A percentile compares a stretch with the other conserved stretches of the same genome.
These are phyloP conservation scores for Calliphora vomitoria DNA, from an alignment of 2,888 invertebrate genomes.

Conservation along the genomic window DNA sequence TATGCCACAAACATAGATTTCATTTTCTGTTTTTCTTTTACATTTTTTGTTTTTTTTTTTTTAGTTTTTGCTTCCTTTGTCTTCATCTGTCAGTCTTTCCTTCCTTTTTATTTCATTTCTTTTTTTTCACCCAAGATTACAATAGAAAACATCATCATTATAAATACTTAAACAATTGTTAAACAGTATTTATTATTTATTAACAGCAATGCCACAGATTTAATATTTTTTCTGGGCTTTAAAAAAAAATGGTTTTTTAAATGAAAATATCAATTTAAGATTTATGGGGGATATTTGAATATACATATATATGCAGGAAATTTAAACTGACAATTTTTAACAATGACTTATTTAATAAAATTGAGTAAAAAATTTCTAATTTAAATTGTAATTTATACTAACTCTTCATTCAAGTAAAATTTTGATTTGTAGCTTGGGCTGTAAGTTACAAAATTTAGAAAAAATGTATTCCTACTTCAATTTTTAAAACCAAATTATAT, in stretches of 20 bases:
- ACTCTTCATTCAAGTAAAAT: too few relatives aligned
- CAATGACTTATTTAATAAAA: too few relatives aligned
- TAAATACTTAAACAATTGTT: slow-evolving; percentile 19
- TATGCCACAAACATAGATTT: slow-evolving; percentile 57
- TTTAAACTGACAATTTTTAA: too few relatives aligned
- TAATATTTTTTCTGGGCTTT: not conserved
- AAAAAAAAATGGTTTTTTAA: not conserved
- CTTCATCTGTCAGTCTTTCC: slow-evolving; percentile 2
- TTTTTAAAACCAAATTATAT: too few relatives aligned
- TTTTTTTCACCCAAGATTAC: not conserved
- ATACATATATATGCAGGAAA: not conserved
- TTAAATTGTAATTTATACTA: too few relatives aligned
- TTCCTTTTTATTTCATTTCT: not conserved
- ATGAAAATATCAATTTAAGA: slow-evolving; percentile 9
- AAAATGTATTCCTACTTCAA: too few relatives aligned
- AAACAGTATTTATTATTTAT: slow-evolving; percentile 14
- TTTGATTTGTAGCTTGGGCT: too few relatives aligned
- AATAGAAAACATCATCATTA: slow-evolving; percentile 45
- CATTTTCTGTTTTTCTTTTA: not conserved
- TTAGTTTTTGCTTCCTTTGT: not conserved
- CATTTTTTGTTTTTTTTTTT: not conserved
- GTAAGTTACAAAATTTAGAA: too few relatives aligned
- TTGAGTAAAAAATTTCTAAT: too few relatives aligned
- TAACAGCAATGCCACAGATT: not conserved
- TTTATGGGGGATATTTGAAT: not conserved